Base-by-base conservation (phyloP, 2,888 invertebrate species). In the Lathronympha strigana region DNA sequence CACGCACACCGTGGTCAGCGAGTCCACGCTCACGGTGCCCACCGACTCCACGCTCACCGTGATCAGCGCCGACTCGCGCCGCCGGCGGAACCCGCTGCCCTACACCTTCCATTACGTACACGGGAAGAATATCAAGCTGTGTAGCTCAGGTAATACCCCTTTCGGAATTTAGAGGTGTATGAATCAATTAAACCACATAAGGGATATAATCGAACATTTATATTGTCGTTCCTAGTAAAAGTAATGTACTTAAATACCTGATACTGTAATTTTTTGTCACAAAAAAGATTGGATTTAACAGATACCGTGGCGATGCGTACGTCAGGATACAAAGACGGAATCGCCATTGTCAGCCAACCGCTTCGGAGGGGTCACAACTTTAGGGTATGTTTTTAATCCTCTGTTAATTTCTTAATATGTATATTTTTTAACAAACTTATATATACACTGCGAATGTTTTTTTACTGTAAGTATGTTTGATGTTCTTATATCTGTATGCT, bases 251-350 rank as follows among this genome's bases (percentile, higher is more conserved):
- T n/a, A n/a, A n/a, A n/a, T n/a, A n/a, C n/a, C n/a, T n/a, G n/a
- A n/a, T n/a, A n/a, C n/a, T n/a, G n/a, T n/a, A n/a, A n/a, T n/a
- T n/a, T n/a, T n/a, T n/a, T n/a, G n/a, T n/a, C n/a, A n/a, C 11
- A 33, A 11, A 11, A 5, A 9, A 43, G 5, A 5, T 2, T 55
- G 28, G 31, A 49, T 21, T 40, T 49, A 4, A 25, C 79, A 90
- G 90, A 90, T 47, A 90, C 90, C 0, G 90, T 90, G 0, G 98
- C 98, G 0, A 89, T 94, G 73, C 93, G 98, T 58, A 94, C 94
- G 1, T 95, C 95, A 36, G 96, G 98, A 25, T 98, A 97, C 80
- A 96, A 97, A 84, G 96, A 98, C 77, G 97, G 95, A 5, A 86
- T 97, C 9, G 95, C 96, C 0, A 93, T 96, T 72, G 93, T 95